phyloP scores from a whole-genome alignment of 2,113 vertebrate species.

The Motacilla tschutschensis region DNA sequence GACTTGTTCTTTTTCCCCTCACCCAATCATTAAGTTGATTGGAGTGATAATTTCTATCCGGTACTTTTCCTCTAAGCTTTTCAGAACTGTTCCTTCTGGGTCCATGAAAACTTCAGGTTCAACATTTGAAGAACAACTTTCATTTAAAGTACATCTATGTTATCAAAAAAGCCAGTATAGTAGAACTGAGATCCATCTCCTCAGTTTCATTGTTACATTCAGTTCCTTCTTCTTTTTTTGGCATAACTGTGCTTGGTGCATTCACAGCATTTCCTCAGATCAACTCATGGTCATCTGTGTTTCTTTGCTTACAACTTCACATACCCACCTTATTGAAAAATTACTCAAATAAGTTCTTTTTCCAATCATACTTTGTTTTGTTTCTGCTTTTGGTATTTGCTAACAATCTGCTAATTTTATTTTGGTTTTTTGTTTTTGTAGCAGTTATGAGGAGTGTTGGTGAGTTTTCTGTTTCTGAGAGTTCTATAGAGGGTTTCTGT shows the following conservation, averaged over 20 bases:
- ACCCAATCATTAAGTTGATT: background rate
- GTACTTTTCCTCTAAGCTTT: background rate
- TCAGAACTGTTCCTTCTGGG: background rate
- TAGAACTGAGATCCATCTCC: conserved; percentile 11
- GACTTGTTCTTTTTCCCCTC: background rate
- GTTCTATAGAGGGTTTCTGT: conserved; percentile 64
- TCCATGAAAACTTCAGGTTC: background rate
- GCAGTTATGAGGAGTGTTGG: conserved; percentile 97
- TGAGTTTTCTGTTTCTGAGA: conserved; percentile 86
- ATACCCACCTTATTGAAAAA: background rate
- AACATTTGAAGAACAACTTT: background rate
- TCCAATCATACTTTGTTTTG: conserved; percentile 53
- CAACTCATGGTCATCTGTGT: background rate
- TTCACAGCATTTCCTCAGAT: background rate
- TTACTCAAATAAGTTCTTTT: conserved; percentile 24
- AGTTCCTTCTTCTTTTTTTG: background rate
- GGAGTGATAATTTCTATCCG: background rate
- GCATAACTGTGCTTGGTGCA: background rate
- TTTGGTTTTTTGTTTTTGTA: conserved; percentile 82
- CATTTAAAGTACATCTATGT: background rate
- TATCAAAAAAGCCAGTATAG: background rate
- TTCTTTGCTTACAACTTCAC: conserved; percentile 4
- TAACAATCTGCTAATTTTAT: conserved; percentile 75
- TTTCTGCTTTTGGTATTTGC: conserved; percentile 69
- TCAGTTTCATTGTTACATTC: background rate